Evolutionary conservation across 2,888 invertebrate species (phyloP).

Genomic region (Thymelicus lineola): DNA sequence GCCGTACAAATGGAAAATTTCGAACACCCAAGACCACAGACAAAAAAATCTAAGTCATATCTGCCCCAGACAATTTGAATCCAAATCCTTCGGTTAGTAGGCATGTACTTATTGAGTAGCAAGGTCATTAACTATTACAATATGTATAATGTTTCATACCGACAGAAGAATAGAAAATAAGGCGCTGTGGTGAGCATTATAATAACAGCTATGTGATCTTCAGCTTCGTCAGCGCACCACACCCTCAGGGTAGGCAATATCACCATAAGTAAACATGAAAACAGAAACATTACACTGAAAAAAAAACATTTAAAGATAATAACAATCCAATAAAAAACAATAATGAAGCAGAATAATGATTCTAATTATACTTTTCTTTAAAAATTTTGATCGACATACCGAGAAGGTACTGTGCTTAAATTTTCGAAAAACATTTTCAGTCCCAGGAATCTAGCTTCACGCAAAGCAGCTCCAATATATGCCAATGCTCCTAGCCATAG

Average conservation of each 20-base stretch:
- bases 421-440: constrained; percentile 97
- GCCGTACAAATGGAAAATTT: not conserved
- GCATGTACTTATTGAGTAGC: too few species aligned
- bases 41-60: too few species aligned
- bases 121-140: too few species aligned
- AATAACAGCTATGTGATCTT: constrained; percentile 96
- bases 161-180: constrained; percentile 98
- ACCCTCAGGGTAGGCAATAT: constrained; percentile 93
- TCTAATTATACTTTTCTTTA: too few species aligned
- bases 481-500: constrained; percentile 93
- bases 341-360: not conserved
- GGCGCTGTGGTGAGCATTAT: constrained; percentile 98
- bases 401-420: constrained; percentile 88
- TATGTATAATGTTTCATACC: constrained; percentile 82
- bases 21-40: too few species aligned
- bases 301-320: not conserved
- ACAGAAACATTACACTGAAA: constrained; percentile 94
- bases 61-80: too few species aligned
- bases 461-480: constrained; percentile 93
- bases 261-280: constrained; percentile 95
- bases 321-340: not conserved
- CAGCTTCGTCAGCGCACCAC: constrained; percentile 93
- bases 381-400: constrained; percentile 51
- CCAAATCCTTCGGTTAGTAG: too few species aligned
- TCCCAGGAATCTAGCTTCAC: constrained; percentile 96